Conservation (phyloP, 1,140 invertebrate species). For the Phenacoccus solenopsis region DNA sequence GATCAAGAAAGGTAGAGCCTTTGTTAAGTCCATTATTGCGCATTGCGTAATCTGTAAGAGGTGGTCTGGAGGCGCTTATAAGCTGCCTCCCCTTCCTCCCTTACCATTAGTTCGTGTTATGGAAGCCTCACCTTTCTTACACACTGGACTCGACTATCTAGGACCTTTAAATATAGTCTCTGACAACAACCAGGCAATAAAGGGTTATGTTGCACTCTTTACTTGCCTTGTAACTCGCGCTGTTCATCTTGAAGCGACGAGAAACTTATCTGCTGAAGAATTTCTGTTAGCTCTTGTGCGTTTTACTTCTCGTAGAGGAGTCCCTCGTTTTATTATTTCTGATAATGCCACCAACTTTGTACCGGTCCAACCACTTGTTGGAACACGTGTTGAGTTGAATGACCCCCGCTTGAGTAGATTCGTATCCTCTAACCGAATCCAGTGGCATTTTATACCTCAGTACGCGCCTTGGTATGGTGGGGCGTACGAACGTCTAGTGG, state of each 20-base stretch:
- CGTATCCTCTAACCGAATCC: neutral
- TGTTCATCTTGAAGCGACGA: neutral
- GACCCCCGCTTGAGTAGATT: neutral
- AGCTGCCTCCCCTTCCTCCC: neutral
- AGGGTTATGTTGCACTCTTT: neutral
- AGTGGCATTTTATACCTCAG: neutral
- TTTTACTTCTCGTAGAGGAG: neutral
- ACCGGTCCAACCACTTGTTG: neutral
- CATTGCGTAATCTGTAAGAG: neutral
- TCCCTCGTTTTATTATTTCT: neutral
- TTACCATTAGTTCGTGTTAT: neutral
- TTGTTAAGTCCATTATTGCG: neutral
- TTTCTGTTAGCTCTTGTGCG: neutral
- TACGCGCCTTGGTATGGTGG: neutral
- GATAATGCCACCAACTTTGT: neutral
- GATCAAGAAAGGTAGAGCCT: neutral
- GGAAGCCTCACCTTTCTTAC: too few relatives aligned
- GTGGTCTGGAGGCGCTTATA: neutral
- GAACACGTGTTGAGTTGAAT: neutral
- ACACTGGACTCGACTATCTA: neutral
- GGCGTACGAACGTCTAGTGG: neutral
- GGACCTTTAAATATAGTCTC: neutral
- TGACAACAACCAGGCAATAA: neutral
- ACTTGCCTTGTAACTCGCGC: too few relatives aligned
- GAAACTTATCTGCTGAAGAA: neutral